These are phyloP conservation scores for Narcine bancroftii DNA, from an alignment of 2,113 vertebrate genomes.

Conservation along the genomic window DNA sequence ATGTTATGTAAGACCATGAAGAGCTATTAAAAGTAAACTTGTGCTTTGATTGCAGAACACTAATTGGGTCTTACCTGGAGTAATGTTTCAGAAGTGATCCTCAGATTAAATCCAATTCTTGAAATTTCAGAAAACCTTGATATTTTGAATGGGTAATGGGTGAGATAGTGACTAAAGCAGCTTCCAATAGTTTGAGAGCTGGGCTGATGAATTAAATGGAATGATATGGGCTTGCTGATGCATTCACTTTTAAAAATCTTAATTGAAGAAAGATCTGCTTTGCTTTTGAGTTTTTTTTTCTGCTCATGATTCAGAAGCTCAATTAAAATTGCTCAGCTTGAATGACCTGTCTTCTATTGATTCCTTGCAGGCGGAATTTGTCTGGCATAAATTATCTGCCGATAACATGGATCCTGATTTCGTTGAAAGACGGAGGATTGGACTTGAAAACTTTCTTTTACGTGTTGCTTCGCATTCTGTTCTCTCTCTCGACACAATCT, in stretches of 20 bases:
- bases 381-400: slow-evolving; percentile 93
- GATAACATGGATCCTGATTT: slow-evolving; percentile 98
- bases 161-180: not conserved
- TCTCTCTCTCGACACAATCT: slow-evolving; percentile 81
- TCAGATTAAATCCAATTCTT: not conserved
- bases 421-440: slow-evolving; percentile 83
- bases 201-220: not conserved
- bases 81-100: too few relatives aligned
- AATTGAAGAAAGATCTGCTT: too few relatives aligned
- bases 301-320: not conserved
- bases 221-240: too few relatives aligned
- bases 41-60: too few relatives aligned
- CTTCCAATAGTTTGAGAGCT: not conserved
- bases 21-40: too few relatives aligned
- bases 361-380: slow-evolving; percentile 78
- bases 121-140: too few relatives aligned
- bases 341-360: not conserved
- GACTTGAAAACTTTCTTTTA: slow-evolving; percentile 90
- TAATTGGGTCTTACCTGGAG: too few relatives aligned
- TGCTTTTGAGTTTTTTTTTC: too few relatives aligned
- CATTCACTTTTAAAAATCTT: too few relatives aligned
- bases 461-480: slow-evolving; percentile 81
- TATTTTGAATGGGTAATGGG: not conserved
- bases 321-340: not conserved
- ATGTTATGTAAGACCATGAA: too few relatives aligned